phyloP scores from a whole-genome alignment of 2,797 vertebrate genomes.

The Thamnophis elegans region DNA sequence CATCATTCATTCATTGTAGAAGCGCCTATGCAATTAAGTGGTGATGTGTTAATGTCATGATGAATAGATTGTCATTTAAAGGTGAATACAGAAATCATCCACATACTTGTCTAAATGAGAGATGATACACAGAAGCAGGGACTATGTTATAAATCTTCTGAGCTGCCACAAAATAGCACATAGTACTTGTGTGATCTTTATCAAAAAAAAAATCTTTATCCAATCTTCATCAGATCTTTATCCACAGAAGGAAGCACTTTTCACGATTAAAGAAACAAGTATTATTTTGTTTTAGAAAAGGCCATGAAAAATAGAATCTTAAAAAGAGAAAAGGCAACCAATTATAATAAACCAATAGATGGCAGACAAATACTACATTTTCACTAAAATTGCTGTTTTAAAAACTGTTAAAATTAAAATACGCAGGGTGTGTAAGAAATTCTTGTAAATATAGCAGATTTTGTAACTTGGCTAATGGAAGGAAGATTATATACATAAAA shows the following conservation, averaged over 20 bases:
- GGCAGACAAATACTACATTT: neutral
- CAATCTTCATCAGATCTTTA: neutral
- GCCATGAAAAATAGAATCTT: neutral
- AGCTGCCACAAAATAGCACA: neutral
- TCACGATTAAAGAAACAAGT: neutral
- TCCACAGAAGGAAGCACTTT: neutral
- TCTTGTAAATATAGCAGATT: neutral
- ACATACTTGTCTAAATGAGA: neutral
- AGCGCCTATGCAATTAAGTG: neutral
- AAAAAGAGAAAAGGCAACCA: neutral
- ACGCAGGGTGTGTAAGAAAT: neutral
- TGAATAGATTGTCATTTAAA: neutral
- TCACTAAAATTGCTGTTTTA: neutral
- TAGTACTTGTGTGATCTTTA: neutral
- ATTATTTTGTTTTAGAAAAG: neutral
- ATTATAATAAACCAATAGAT: neutral
- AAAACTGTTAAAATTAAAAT: neutral
- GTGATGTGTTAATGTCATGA: neutral
- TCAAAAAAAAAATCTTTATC: neutral
- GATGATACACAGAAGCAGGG: neutral
- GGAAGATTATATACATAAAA: neutral
- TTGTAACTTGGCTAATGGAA: neutral
- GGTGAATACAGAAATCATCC: neutral
- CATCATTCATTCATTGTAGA: neutral
- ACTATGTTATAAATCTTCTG: neutral